Percentiles rank a stretch among this genome's conserved stretches.
Conservation (phyloP, 2,797 vertebrate species). For the Neomorphus geoffroyi region DNA sequence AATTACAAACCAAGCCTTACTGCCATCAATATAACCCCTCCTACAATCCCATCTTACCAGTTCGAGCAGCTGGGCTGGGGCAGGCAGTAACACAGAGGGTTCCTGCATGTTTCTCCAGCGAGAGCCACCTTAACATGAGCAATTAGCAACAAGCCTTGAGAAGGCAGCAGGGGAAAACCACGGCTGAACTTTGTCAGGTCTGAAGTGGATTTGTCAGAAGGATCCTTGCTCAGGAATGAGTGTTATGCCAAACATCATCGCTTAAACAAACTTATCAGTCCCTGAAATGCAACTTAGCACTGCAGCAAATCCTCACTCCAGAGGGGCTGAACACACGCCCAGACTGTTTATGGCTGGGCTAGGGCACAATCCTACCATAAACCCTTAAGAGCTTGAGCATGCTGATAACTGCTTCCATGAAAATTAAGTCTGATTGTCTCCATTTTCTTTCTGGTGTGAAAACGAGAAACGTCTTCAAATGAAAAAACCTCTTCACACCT, state of each 20-base stretch:
- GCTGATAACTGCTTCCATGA: background rate
- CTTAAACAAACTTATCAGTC: conserved; percentile 46
- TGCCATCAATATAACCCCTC: background rate
- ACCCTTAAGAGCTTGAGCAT: background rate
- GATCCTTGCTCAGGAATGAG: background rate
- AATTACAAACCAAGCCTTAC: background rate
- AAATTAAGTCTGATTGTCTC: background rate
- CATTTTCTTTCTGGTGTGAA: background rate
- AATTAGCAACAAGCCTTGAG: background rate
- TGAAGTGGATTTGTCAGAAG: conserved; percentile 8
- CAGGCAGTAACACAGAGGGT: background rate
- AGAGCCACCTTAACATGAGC: background rate
- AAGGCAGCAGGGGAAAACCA: conserved; percentile 3
- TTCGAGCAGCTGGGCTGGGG: background rate
- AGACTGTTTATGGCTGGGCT: background rate
- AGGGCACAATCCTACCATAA: background rate
- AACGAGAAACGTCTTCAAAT: background rate
- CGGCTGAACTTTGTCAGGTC: conserved; percentile 1
- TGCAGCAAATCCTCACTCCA: background rate
- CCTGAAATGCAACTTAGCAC: conserved; percentile 18
- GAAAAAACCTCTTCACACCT: background rate
- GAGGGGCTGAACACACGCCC: background rate
- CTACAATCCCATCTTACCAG: background rate
- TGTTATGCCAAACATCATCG: background rate
- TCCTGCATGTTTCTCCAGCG: accelerated